A percentile compares a stretch with the other conserved stretches of the same genome.
Conservation (phyloP, 1,140 invertebrate genomes). For the Hormaphis cornu region DNA sequence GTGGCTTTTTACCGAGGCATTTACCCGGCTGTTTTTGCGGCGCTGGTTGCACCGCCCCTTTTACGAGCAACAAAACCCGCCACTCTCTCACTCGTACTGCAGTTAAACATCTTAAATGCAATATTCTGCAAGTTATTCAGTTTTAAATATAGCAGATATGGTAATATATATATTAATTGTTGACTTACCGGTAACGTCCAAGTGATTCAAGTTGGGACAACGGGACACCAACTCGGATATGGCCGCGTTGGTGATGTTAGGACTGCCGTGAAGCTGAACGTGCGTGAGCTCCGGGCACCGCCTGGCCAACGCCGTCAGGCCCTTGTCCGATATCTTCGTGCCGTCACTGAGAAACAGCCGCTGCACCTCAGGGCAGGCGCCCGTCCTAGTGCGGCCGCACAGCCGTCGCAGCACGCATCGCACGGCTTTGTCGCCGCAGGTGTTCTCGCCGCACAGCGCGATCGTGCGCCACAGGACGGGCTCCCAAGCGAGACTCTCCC, state of each 20-base stretch:
- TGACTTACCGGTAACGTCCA: conserved; percentile 62
- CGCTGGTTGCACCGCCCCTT: too few species aligned
- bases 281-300: conserved; percentile 63
- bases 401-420: conserved; percentile 53
- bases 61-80: too few species aligned
- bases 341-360: conserved; percentile 62
- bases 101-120: too few species aligned
- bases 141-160: background rate
- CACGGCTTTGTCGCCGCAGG: conserved; percentile 60
- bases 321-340: conserved; percentile 62
- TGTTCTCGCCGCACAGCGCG: conserved; percentile 51
- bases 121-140: background rate
- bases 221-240: conserved; percentile 55
- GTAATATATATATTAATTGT: background rate
- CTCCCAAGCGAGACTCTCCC: conserved; percentile 73
- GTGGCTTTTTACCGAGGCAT: too few species aligned
- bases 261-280: conserved; percentile 60
- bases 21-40: too few species aligned
- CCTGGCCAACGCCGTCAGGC: conserved; percentile 55
- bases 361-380: conserved; percentile 48
- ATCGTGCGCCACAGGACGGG: conserved; percentile 65
- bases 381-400: conserved; percentile 48
- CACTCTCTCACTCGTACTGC: too few species aligned
- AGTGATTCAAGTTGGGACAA: conserved; percentile 59
- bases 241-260: conserved; percentile 56